These are phyloP conservation scores for Carposina sasakii DNA, from an alignment of 1,140 invertebrate species.

Conservation along the genomic window DNA sequence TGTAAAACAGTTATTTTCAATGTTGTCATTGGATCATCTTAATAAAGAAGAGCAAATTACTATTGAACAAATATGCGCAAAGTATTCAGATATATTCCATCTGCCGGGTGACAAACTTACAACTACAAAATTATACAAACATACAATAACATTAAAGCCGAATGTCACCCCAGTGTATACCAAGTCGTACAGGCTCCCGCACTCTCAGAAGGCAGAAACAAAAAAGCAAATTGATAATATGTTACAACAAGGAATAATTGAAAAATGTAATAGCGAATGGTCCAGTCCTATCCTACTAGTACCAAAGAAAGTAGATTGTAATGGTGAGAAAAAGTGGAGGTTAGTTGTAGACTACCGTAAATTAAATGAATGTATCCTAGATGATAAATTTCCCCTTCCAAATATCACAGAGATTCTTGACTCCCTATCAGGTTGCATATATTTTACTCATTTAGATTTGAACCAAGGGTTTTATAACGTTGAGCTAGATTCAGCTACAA, in stretches of 20 bases:
- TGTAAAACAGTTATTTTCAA: not conserved
- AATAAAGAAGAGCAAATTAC: not conserved
- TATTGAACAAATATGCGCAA: slow-evolving; percentile 1
- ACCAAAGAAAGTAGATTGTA: not conserved
- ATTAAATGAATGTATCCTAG: not conserved
- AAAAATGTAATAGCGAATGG: not conserved
- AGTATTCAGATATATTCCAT: slow-evolving; percentile 1
- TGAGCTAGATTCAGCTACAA: not conserved
- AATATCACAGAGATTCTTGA: not conserved
- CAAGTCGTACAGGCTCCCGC: not conserved
- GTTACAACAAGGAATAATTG: not conserved
- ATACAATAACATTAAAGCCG: not conserved
- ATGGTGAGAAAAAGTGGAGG: not conserved
- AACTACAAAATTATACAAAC: not conserved
- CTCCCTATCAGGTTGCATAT: not conserved
- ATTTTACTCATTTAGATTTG: slow-evolving; percentile 4
- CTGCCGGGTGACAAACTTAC: not conserved
- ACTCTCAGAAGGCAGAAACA: not conserved
- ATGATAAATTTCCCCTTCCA: slow-evolving; percentile 1
- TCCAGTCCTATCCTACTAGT: not conserved
- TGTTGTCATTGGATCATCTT: not conserved
- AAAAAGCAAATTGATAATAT: not conserved
- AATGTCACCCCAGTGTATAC: not conserved
- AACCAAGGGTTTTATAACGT: not conserved
- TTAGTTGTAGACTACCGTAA: not conserved